phyloP scores from a whole-genome alignment of 2,797 vertebrate genomes.

The Mormyrops boulengeri region DNA sequence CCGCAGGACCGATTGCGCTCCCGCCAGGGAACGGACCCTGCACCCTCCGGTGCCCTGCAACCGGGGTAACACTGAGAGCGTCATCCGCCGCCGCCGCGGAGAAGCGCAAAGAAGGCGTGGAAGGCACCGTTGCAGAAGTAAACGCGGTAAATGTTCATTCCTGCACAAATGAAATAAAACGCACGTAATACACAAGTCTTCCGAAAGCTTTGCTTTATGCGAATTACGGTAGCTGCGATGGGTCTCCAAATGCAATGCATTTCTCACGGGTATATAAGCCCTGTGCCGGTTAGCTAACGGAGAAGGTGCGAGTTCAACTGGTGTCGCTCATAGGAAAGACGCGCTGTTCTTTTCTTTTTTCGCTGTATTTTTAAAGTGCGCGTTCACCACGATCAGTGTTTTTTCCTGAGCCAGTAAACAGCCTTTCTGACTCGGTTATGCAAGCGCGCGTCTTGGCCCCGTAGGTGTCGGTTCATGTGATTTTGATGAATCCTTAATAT shows the following conservation, averaged over 20 bases:
- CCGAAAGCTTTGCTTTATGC: neutral
- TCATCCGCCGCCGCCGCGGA: constrained; percentile 37
- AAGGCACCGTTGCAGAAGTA: constrained; percentile 25
- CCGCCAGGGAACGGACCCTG: constrained; percentile 27
- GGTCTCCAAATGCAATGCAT: neutral
- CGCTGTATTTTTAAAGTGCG: neutral
- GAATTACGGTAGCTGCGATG: neutral
- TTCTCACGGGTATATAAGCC: neutral
- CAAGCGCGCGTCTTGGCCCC: neutral
- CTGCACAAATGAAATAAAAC: neutral
- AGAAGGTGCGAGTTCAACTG: neutral
- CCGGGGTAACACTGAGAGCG: constrained; percentile 41
- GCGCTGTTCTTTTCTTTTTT: neutral
- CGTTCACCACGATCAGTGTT: neutral
- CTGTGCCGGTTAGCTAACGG: neutral
- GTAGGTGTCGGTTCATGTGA: neutral
- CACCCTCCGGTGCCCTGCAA: neutral
- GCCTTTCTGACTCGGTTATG: neutral
- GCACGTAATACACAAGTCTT: neutral
- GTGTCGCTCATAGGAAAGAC: neutral
- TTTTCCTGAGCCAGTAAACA: neutral
- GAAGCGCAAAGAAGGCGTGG: constrained; percentile 29
- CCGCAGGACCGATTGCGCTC: constrained; percentile 28
- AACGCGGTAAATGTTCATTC: constrained; percentile 48
- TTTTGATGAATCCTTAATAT: neutral